Conservation (phyloP, 2,888 invertebrate genomes). For the Heterodera filipjevi region DNA sequence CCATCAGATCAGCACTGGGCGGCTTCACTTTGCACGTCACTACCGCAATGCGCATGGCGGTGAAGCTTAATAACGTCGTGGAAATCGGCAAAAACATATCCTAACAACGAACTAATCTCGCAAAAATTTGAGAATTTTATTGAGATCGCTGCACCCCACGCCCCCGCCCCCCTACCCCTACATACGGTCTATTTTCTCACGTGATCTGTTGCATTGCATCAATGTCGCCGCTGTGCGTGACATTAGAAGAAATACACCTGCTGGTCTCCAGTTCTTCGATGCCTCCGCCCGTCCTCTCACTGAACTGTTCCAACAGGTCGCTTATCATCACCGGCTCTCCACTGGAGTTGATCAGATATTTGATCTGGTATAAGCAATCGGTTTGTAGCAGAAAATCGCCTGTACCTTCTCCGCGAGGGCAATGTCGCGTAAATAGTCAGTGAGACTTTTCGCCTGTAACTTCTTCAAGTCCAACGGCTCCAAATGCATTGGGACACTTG, state of each 20-base stretch:
- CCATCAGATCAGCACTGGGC: slow-evolving; percentile 48
- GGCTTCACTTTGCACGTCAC: slow-evolving; percentile 65
- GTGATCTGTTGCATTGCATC: slow-evolving; percentile 60
- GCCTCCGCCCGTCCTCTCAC: slow-evolving; percentile 42
- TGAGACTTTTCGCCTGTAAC: slow-evolving; percentile 62
- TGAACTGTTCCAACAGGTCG: slow-evolving; percentile 49
- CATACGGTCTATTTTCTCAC: slow-evolving; percentile 31
- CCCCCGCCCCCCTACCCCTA: too few relatives aligned
- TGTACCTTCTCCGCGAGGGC: slow-evolving; percentile 59
- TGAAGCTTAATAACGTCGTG: slow-evolving; percentile 44
- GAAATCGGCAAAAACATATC: background rate
- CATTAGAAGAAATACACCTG: slow-evolving; percentile 46
- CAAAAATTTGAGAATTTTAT: too few relatives aligned
- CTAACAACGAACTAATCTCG: too few relatives aligned
- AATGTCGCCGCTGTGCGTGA: slow-evolving; percentile 63
- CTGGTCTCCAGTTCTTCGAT: slow-evolving; percentile 42
- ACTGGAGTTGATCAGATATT: slow-evolving; percentile 57
- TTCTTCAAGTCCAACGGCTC: slow-evolving; percentile 63
- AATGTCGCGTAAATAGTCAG: slow-evolving; percentile 62
- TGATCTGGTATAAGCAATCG: slow-evolving; percentile 44
- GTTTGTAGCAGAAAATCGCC: too few relatives aligned
- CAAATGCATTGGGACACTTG: slow-evolving; percentile 51
- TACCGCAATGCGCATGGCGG: slow-evolving; percentile 64
- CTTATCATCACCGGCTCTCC: slow-evolving; percentile 52
- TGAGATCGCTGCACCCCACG: too few relatives aligned